These are phyloP conservation scores for Mesocentrotus franciscanus DNA, from an alignment of 53 echinoderm and acorn worm genomes.

Conservation along the genomic window DNA sequence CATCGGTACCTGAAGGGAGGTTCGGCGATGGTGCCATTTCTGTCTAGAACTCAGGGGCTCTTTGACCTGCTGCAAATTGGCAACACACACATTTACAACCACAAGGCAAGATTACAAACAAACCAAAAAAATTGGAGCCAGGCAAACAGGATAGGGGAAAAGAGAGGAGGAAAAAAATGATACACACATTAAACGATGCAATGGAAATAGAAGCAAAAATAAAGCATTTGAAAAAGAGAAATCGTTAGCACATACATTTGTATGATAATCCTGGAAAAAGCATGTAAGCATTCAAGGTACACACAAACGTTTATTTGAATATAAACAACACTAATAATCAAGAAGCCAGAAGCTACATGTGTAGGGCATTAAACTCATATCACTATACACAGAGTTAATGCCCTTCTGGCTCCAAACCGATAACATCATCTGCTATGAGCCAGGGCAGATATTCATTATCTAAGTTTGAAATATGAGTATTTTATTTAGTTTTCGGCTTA, in stretches of 20 bases:
- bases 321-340: no score
- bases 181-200: slow-evolving; percentile 26
- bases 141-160: neutral
- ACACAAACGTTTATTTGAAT: no score
- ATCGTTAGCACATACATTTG: neutral
- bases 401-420: no score
- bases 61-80: slow-evolving; percentile 56
- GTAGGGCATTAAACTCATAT: no score
- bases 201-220: neutral
- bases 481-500: no score
- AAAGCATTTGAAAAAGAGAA: neutral
- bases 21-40: slow-evolving; percentile 56
- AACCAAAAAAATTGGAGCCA: slow-evolving; percentile 11
- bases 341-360: no score
- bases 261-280: no score
- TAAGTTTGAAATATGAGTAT: no score
- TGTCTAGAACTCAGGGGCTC: slow-evolving; percentile 9
- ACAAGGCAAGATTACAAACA: slow-evolving; percentile 6
- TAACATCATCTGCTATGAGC: no score
- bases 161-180: slow-evolving; percentile 14
- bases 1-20: slow-evolving; percentile 60
- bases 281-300: no score
- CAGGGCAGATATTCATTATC: no score
- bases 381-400: no score
- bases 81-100: slow-evolving; percentile 31